Conservation (phyloP, 2,888 invertebrate species). For the Yponomeuta evonymella region DNA sequence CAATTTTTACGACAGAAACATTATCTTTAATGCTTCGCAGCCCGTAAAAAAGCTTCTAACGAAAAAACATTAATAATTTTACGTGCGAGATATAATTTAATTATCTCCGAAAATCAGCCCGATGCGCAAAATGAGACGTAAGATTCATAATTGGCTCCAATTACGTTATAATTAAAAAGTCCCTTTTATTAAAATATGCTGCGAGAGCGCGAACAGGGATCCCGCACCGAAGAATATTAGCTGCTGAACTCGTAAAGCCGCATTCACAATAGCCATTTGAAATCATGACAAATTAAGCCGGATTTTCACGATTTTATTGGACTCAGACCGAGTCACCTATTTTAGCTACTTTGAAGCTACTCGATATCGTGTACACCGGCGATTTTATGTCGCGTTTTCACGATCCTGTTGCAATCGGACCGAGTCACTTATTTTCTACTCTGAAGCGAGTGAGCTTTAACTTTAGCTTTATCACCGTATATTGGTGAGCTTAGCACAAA, state of each 20-base stretch:
- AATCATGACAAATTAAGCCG: too few species aligned
- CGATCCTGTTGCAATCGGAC: too few species aligned
- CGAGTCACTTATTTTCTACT: too few species aligned
- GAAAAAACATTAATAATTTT: background rate
- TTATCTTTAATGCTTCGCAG: background rate
- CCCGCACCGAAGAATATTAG: constrained; percentile 2
- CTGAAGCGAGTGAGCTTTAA: too few species aligned
- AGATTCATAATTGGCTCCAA: constrained; percentile 2
- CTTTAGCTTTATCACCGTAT: too few species aligned
- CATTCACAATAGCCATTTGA: background rate
- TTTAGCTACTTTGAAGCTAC: too few species aligned
- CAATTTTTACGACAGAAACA: background rate
- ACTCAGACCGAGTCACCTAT: too few species aligned
- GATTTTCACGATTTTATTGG: too few species aligned
- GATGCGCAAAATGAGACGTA: background rate
- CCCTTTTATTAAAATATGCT: constrained; percentile 6
- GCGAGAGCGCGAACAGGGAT: background rate
- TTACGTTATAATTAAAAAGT: constrained; percentile 8
- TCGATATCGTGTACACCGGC: too few species aligned
- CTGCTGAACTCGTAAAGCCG: background rate
- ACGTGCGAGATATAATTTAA: background rate
- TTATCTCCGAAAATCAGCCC: background rate
- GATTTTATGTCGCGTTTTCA: too few species aligned
- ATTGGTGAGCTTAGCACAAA: too few species aligned
- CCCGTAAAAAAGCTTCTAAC: background rate